These are phyloP conservation scores for Myrmecophaga tridactyla DNA, from an alignment of 2,113 vertebrate species.

Conservation along the genomic window DNA sequence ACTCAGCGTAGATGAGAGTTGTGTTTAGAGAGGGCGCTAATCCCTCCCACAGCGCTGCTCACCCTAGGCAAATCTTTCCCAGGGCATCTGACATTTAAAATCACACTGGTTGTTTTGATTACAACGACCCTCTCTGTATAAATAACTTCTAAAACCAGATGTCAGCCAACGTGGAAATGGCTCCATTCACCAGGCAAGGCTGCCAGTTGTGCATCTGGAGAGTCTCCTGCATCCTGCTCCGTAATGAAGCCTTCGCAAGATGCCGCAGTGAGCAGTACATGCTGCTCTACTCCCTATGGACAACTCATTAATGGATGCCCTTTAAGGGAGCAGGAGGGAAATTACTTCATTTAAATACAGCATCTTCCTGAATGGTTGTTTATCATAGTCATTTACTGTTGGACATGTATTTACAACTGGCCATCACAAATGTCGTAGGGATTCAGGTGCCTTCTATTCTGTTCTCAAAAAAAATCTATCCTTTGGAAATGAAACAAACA, in stretches of 20 bases:
- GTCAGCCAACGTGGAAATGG: neutral
- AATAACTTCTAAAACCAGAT: constrained; percentile 45
- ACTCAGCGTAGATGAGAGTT: neutral
- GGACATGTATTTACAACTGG: neutral
- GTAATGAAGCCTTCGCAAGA: neutral
- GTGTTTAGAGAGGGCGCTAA: neutral
- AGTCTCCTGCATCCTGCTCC: neutral
- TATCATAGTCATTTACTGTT: neutral
- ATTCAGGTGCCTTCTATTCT: neutral
- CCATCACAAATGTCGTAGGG: neutral
- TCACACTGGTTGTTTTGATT: neutral
- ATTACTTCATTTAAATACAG: constrained; percentile 31
- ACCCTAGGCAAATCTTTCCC: neutral
- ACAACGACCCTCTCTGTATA: neutral
- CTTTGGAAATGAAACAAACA: constrained; percentile 19
- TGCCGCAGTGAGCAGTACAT: neutral
- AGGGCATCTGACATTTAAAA: neutral
- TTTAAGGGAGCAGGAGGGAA: constrained; percentile 25
- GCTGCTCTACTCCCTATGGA: neutral
- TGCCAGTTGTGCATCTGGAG: constrained; percentile 13
- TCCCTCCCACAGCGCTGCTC: neutral
- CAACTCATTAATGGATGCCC: neutral
- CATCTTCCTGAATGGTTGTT: neutral
- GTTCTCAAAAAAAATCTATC: neutral
- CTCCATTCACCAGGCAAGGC: neutral